Evolutionary conservation across 2,888 invertebrate genomes (phyloP), one percentile per base, ranked within the genome.

Genomic region (Merodon equestris): DNA sequence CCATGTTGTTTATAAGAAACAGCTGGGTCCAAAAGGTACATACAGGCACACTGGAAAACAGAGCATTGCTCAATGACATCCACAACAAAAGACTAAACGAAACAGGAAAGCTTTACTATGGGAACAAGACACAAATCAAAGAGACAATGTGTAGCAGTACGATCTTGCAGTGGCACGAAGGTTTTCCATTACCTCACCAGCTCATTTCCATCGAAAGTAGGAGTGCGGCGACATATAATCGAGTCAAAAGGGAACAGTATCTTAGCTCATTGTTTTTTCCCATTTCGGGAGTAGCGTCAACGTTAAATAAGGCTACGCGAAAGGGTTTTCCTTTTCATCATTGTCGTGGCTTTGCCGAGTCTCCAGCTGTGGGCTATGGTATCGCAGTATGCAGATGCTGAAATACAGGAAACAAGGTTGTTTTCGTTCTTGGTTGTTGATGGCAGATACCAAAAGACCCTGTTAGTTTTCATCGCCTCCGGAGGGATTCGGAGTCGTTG

Each of bases 101-200:
- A 63, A 57, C 63, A 57, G 27, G 66, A 61, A 77, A 68, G 67
- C 56, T 79, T 74, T 68, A 79, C 40, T 74, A 79, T 79, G 79
- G 79, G 79, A 79, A 79, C 60, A 74, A 74, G 74, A 47, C 68
- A 70, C 74, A 79, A 79, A 79, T 79, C 79, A 79, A 58, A 54
- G 68, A 70, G 79, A 79, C 79, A 79, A 79, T 79, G 60, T 72
- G 68, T 72, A 56, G 38, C 48, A 47, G n/a, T n/a, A n/a, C n/a
- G n/a, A n/a, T n/a, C n/a, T n/a, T n/a, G n/a, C n/a, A n/a, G 44
- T 60, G 53, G 64, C 71, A 64, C 54, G 64, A 58, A 51, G 67
- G 67, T 63, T 64, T 54, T 53, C 73, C 58, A 79, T 79, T 79
- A 73, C 77, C 73, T 74, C 74, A 74, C 48, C 36, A 40, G 27